These are phyloP conservation scores for Rhamphomyia laevipes DNA, from an alignment of 2,888 invertebrate species.

Conservation along the genomic window DNA sequence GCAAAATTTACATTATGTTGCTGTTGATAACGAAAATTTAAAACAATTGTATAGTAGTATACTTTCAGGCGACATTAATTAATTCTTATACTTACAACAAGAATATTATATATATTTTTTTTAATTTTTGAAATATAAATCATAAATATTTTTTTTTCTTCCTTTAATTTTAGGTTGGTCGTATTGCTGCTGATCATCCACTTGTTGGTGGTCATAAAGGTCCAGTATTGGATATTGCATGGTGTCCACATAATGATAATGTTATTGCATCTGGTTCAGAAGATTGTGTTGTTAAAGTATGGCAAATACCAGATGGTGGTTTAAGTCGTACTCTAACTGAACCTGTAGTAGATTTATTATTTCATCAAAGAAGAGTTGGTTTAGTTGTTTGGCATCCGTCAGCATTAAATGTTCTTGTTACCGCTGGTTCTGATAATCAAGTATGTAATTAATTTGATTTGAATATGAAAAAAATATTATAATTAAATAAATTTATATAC, in stretches of 20 bases:
- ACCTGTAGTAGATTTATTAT: conserved; percentile 83
- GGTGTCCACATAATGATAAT: conserved; percentile 98
- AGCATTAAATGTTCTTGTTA: conserved; percentile 86
- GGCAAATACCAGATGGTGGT: conserved; percentile 91
- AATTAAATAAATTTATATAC: background rate
- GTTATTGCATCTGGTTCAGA: conserved; percentile 96
- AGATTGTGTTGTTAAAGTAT: conserved; percentile 92
- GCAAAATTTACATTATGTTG: too few species aligned
- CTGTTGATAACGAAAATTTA: too few species aligned
- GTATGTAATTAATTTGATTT: conserved; percentile 32
- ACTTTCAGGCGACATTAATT: too few species aligned
- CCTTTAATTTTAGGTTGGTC: conserved; percentile 60
- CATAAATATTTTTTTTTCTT: background rate
- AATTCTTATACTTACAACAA: background rate
- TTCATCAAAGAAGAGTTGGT: conserved; percentile 86
- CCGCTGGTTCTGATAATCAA: conserved; percentile 88
- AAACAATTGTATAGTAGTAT: too few species aligned
- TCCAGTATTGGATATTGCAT: conserved; percentile 90
- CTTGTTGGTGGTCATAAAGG: conserved; percentile 95
- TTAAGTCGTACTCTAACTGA: conserved; percentile 82
- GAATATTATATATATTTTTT: background rate
- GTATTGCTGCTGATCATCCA: conserved; percentile 88
- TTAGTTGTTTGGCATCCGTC: conserved; percentile 95
- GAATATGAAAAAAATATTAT: background rate
- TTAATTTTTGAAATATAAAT: background rate